phyloP scores from a whole-genome alignment of 2,797 vertebrate species.

The Decapterus maruadsi region DNA sequence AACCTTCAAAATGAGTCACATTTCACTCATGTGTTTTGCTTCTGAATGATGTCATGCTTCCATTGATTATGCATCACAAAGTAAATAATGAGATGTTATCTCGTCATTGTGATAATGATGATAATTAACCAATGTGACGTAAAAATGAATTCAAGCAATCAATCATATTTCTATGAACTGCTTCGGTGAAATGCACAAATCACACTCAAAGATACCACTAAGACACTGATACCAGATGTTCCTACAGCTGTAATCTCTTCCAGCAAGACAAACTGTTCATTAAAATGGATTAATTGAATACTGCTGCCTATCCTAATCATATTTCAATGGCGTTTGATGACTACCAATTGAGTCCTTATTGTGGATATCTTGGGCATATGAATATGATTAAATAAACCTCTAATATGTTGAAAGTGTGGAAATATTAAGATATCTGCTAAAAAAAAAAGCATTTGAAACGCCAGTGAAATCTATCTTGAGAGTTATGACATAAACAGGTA shows the following conservation, averaged over 20 bases:
- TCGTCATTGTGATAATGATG: slow-evolving; percentile 63
- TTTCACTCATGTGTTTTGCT: slow-evolving; percentile 33
- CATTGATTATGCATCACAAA: slow-evolving; percentile 54
- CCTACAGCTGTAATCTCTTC: slow-evolving; percentile 76
- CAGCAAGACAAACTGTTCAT: slow-evolving; percentile 73
- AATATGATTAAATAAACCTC: slow-evolving; percentile 37
- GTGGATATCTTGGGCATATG: slow-evolving; percentile 25
- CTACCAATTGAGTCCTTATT: slow-evolving; percentile 47
- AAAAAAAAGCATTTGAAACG: slow-evolving; percentile 2
- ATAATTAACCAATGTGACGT: slow-evolving; percentile 69
- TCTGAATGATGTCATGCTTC: slow-evolving; percentile 39
- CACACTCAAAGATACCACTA: slow-evolving; percentile 71
- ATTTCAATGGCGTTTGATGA: slow-evolving; percentile 58
- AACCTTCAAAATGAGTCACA: slow-evolving; percentile 19
- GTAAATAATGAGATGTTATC: slow-evolving; percentile 53
- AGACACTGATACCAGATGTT: slow-evolving; percentile 81
- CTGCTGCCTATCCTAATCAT: slow-evolving; percentile 60
- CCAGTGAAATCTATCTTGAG: background rate
- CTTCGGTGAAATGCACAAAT: slow-evolving; percentile 72
- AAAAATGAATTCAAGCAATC: slow-evolving; percentile 79
- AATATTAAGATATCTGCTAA: background rate
- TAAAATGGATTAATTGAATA: slow-evolving; percentile 77
- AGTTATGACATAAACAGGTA: background rate
- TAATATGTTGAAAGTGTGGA: slow-evolving; percentile 11
- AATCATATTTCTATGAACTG: slow-evolving; percentile 70